Percentiles rank a stretch among this genome's conserved stretches.
Evolutionary conservation across 2,888 invertebrate species (phyloP).

Genomic region (Theretra japonica): DNA sequence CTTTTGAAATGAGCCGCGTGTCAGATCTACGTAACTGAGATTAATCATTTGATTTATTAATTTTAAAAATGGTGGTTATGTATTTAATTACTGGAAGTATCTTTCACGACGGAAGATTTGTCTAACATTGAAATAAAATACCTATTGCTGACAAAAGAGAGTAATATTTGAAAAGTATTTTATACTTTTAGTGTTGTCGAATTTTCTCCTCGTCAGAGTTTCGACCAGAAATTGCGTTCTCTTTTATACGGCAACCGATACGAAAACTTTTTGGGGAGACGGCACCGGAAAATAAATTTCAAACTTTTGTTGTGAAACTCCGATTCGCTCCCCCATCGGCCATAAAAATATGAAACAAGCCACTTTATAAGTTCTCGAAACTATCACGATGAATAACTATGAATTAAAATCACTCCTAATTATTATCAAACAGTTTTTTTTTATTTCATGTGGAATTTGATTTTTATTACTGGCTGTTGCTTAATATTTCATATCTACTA

Average conservation of each 20-base stretch:
- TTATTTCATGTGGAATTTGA: neutral
- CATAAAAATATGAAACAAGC: constrained; percentile 6
- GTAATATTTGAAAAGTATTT: too few species aligned
- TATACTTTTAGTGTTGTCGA: neutral
- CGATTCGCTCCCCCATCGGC: neutral
- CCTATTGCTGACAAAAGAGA: too few species aligned
- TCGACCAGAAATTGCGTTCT: neutral
- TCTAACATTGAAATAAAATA: too few species aligned
- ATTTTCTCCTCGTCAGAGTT: neutral
- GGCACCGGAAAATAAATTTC: constrained; percentile 4
- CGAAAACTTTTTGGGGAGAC: neutral
- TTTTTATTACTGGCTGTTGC: neutral
- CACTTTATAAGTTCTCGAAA: neutral
- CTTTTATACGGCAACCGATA: neutral
- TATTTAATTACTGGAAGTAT: too few species aligned
- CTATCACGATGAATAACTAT: neutral
- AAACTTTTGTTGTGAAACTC: constrained; percentile 1
- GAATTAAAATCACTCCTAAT: neutral
- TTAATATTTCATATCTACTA: too few species aligned
- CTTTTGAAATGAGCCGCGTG: too few species aligned
- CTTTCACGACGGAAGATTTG: too few species aligned
- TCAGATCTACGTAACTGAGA: too few species aligned
- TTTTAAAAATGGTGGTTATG: too few species aligned
- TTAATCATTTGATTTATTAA: too few species aligned
- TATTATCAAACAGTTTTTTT: neutral